phyloP scores from a whole-genome alignment of 2,888 invertebrate species.

The Arrhopalites spinosus region DNA sequence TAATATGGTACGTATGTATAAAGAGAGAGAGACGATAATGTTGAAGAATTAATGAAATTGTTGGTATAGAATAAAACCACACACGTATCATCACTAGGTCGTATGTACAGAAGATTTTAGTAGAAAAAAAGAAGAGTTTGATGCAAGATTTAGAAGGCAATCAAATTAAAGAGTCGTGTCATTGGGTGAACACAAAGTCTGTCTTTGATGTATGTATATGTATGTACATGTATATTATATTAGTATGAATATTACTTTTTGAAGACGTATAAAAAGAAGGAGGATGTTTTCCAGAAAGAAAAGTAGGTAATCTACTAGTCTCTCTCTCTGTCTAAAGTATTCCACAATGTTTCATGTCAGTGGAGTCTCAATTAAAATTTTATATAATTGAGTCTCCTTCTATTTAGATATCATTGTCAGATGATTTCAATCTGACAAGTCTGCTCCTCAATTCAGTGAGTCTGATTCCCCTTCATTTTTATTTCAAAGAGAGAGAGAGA shows the following conservation, averaged over 20 bases:
- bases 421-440: not conserved
- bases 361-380: conserved; percentile 39
- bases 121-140: not conserved
- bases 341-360: conserved; percentile 43
- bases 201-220: not conserved
- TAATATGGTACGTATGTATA: not conserved
- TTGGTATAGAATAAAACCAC: not conserved
- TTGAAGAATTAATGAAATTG: not conserved
- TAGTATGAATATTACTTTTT: not conserved
- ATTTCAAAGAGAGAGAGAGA: too few relatives aligned
- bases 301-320: conserved; percentile 15
- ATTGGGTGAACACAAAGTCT: not conserved
- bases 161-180: conserved; percentile 7
- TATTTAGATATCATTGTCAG: not conserved
- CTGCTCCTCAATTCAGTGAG: not conserved
- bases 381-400: conserved; percentile 17
- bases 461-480: not conserved
- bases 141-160: conserved; percentile 3
- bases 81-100: not conserved
- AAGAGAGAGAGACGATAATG: not conserved
- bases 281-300: not conserved
- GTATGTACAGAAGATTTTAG: too few relatives aligned
- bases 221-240: not conserved
- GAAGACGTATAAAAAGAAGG: not conserved
- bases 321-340: not conserved